A percentile compares a stretch with the other conserved stretches of the same genome.
These are phyloP conservation scores for Drosophila ambigua DNA, from an alignment of 1,140 invertebrate genomes.

Conservation along the genomic window DNA sequence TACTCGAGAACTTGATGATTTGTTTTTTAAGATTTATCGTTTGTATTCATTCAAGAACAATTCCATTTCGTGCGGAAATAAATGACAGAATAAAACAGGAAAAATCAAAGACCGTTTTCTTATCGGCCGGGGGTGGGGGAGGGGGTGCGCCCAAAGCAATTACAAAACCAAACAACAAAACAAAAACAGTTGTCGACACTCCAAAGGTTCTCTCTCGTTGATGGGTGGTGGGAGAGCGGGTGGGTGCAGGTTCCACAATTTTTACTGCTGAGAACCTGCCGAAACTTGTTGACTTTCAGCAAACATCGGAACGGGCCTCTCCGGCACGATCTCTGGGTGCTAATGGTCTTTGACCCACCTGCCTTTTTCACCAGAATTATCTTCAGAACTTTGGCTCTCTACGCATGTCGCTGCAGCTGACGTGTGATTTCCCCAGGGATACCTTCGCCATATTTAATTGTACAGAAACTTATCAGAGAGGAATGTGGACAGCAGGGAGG, in stretches of 20 bases:
- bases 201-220: slow-evolving; percentile 9
- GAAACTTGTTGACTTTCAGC: slow-evolving; percentile 24
- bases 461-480: too few species aligned
- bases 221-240: too few species aligned
- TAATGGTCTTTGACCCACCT: slow-evolving; percentile 32
- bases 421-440: too few species aligned
- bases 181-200: slow-evolving; percentile 13
- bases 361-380: too few species aligned
- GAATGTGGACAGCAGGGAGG: too few species aligned
- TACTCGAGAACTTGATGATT: slow-evolving; percentile 45
- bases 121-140: slow-evolving; percentile 1
- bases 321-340: neutral
- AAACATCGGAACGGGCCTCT: slow-evolving; percentile 19
- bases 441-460: too few species aligned
- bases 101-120: slow-evolving; percentile 39
- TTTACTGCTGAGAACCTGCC: slow-evolving; percentile 2
- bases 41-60: slow-evolving; percentile 50
- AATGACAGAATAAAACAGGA: slow-evolving; percentile 34
- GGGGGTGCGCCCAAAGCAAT: neutral
- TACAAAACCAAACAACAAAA: slow-evolving; percentile 10
- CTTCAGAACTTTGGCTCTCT: too few species aligned
- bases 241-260: neutral
- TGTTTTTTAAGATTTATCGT: slow-evolving; percentile 44
- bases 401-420: too few species aligned
- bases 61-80: slow-evolving; percentile 57